Percentiles rank a stretch among this genome's conserved stretches.
Conservation (phyloP, 2,113 vertebrate species). For the Gambusia holbrooki region DNA sequence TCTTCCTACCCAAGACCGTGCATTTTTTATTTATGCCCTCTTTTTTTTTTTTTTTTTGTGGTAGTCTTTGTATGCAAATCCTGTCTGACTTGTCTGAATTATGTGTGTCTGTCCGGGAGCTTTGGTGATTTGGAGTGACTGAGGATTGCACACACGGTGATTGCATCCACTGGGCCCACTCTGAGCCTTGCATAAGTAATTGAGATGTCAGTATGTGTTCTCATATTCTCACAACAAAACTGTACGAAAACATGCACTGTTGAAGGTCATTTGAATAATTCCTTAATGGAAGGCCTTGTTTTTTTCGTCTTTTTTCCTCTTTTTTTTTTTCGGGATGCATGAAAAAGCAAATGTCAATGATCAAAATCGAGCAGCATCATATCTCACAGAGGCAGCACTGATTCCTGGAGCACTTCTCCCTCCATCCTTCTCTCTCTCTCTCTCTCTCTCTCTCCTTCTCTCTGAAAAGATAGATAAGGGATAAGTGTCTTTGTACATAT, state of each 20-base stretch:
- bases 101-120: slow-evolving; percentile 79
- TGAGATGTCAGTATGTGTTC: slow-evolving; percentile 82
- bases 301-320: slow-evolving; percentile 49
- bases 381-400: slow-evolving; percentile 74
- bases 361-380: slow-evolving; percentile 81
- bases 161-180: slow-evolving; percentile 80
- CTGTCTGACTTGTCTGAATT: slow-evolving; percentile 79
- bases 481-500: slow-evolving; percentile 81
- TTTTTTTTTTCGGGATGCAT: slow-evolving; percentile 77
- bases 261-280: slow-evolving; percentile 84
- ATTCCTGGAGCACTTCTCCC: slow-evolving; percentile 76
- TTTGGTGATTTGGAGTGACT: slow-evolving; percentile 80
- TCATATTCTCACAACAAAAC: slow-evolving; percentile 81
- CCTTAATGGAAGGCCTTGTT: slow-evolving; percentile 81
- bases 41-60: slow-evolving; percentile 46
- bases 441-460: slow-evolving; percentile 62
- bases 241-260: slow-evolving; percentile 79
- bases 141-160: slow-evolving; percentile 78
- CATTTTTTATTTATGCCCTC: slow-evolving; percentile 74
- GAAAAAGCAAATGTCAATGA: slow-evolving; percentile 84
- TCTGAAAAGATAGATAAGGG: slow-evolving; percentile 75
- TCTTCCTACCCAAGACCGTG: slow-evolving; percentile 53
- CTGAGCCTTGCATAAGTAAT: slow-evolving; percentile 82
- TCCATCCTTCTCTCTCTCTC: slow-evolving; percentile 69
- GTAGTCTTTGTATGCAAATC: slow-evolving; percentile 81